phyloP scores from a whole-genome alignment of 2,113 vertebrate species.

The Lota lota region DNA sequence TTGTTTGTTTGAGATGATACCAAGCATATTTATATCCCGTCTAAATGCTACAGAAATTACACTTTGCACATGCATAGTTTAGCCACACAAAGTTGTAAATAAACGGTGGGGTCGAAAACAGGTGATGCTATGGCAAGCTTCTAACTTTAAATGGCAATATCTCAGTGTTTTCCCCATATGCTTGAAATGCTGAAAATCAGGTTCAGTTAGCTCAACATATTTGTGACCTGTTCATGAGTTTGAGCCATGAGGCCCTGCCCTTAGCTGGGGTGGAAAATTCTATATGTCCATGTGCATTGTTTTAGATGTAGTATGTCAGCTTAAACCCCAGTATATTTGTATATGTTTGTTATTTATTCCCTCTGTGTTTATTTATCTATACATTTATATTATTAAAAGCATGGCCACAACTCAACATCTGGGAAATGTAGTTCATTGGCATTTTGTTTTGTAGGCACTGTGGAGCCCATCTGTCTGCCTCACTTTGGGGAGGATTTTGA shows the following conservation, averaged over 20 bases:
- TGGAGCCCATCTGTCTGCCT: constrained; percentile 75
- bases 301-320: too few relatives aligned
- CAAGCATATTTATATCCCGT: too few relatives aligned
- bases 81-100: not conserved
- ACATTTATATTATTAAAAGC: not conserved
- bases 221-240: too few relatives aligned
- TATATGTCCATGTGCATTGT: too few relatives aligned
- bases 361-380: not conserved
- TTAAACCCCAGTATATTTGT: too few relatives aligned
- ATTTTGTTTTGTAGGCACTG: constrained; percentile 39
- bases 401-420: not conserved
- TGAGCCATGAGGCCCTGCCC: too few relatives aligned
- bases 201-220: too few relatives aligned
- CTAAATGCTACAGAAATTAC: too few relatives aligned
- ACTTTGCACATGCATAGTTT: too few relatives aligned
- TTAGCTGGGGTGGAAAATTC: too few relatives aligned
- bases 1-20: too few relatives aligned
- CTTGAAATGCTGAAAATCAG: not conserved
- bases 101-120: not conserved
- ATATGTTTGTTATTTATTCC: not conserved
- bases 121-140: not conserved
- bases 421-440: not conserved
- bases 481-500: constrained; percentile 67
- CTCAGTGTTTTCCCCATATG: not conserved
- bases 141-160: not conserved